Evolutionary conservation across 2,113 vertebrate species (phyloP).

Genomic region (Cygnus buccinator): DNA sequence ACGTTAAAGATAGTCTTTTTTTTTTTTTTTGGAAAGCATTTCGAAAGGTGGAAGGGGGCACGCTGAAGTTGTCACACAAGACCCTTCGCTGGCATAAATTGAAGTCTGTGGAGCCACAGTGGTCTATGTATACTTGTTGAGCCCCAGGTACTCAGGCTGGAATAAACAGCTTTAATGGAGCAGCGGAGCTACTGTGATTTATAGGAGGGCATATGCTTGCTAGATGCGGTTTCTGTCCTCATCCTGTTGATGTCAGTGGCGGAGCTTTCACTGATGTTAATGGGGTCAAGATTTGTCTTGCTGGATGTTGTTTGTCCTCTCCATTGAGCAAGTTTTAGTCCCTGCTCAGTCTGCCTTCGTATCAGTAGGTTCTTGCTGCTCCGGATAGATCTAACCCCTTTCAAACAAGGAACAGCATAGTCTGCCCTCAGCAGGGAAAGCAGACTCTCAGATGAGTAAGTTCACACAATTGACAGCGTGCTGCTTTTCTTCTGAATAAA

Average conservation of each 20-base stretch:
- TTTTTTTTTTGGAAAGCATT: background rate
- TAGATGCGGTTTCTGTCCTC: constrained; percentile 16
- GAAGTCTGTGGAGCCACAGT: constrained; percentile 26
- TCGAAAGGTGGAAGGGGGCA: background rate
- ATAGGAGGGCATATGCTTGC: background rate
- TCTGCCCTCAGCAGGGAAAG: background rate
- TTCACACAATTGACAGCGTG: background rate
- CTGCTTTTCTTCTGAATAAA: background rate
- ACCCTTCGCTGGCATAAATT: background rate
- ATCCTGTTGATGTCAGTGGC: background rate
- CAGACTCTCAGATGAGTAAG: background rate
- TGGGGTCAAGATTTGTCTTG: background rate
- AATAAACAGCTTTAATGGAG: constrained; percentile 52
- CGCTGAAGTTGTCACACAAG: background rate
- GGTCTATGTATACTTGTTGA: constrained; percentile 51
- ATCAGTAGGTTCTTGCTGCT: background rate
- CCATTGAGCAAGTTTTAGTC: background rate
- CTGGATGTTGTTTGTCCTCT: background rate
- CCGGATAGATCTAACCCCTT: background rate
- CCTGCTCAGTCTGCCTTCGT: background rate
- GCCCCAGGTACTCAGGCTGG: constrained; percentile 3
- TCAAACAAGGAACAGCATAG: background rate
- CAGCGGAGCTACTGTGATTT: constrained; percentile 17
- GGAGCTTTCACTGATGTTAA: background rate
- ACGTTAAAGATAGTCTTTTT: background rate